These are phyloP conservation scores for Corythaixoides concolor DNA, from an alignment of 2,113 vertebrate species.

Conservation along the genomic window DNA sequence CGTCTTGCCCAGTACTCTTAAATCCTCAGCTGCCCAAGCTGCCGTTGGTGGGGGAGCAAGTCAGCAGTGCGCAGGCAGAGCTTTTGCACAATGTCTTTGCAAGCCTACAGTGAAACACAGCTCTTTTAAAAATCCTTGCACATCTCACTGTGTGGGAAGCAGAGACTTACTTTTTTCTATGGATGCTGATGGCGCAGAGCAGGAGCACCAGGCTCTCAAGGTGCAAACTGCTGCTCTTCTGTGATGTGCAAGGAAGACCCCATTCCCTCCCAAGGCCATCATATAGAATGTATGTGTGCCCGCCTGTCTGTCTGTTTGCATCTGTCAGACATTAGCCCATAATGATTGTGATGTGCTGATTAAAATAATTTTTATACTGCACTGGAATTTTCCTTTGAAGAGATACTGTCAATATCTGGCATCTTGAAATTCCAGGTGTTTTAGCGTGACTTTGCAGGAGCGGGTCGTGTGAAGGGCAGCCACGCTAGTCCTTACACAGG, in stretches of 20 bases:
- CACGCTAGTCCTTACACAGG: neutral
- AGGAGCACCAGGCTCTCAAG: neutral
- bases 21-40: neutral
- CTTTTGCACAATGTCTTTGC: neutral
- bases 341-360: neutral
- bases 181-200: neutral
- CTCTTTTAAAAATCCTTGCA: neutral
- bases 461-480: neutral
- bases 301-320: neutral
- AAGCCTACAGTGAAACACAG: neutral
- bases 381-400: neutral
- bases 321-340: neutral
- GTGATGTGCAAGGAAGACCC: neutral
- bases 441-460: neutral
- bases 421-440: neutral
- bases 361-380: neutral
- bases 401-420: neutral
- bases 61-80: neutral
- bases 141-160: neutral
- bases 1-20: neutral
- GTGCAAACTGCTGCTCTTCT: neutral
- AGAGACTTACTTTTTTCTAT: neutral
- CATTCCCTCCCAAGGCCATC: neutral
- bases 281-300: neutral
- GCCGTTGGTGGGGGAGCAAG: neutral